phyloP scores from a whole-genome alignment of 2,797 vertebrate genomes.

The Limosa lapponica region DNA sequence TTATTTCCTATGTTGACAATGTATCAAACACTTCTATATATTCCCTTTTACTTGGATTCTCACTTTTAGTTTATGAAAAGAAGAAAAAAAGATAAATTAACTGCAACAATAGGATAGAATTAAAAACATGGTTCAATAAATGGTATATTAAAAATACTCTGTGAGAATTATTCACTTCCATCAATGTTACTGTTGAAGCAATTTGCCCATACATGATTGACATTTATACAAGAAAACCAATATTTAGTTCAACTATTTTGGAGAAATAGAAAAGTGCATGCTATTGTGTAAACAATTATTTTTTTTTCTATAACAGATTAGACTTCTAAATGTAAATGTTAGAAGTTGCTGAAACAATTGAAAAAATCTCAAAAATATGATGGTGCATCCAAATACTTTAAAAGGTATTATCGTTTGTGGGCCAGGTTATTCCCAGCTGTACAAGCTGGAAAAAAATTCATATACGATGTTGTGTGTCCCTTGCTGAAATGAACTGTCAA shows the following conservation, averaged over 20 bases:
- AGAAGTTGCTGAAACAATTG: not conserved
- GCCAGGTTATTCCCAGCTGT: not conserved
- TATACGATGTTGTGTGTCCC: not conserved
- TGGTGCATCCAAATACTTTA: not conserved
- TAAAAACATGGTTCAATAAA: not conserved
- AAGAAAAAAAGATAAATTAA: not conserved
- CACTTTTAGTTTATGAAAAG: not conserved
- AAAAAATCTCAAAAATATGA: not conserved
- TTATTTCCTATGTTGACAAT: not conserved
- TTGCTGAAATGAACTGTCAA: slow-evolving; percentile 63
- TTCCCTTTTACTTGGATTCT: not conserved
- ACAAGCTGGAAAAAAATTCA: not conserved
- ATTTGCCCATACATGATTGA: not conserved
- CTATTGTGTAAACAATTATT: not conserved
- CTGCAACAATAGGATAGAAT: not conserved
- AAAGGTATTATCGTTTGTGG: not conserved
- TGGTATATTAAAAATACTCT: not conserved
- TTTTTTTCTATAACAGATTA: not conserved
- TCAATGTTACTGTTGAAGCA: not conserved
- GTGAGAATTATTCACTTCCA: not conserved
- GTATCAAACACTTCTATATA: not conserved
- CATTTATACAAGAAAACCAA: not conserved
- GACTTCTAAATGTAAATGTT: not conserved
- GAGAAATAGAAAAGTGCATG: not conserved
- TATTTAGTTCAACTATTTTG: not conserved